Conservation (phyloP, 2,888 invertebrate genomes). For the Rhingia rostrata region DNA sequence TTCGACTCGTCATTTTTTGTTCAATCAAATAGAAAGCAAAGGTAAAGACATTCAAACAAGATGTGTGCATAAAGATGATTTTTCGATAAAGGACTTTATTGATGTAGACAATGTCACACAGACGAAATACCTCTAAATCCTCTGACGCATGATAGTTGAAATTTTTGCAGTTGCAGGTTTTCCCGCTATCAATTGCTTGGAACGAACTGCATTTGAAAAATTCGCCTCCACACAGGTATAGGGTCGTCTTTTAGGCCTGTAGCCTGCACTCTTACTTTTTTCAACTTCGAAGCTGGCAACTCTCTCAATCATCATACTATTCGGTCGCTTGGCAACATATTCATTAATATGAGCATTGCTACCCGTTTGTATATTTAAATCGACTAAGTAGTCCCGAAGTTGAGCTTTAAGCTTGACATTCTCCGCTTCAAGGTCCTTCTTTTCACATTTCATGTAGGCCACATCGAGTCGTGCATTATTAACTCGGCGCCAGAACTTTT, state of each 20-base stretch:
- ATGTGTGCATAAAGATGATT: too few species aligned
- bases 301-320: slow-evolving; percentile 82
- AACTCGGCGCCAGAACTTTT: slow-evolving; percentile 88
- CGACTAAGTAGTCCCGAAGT: slow-evolving; percentile 86
- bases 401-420: slow-evolving; percentile 86
- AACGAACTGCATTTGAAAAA: slow-evolving; percentile 84
- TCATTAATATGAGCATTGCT: slow-evolving; percentile 80
- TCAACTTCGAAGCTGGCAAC: slow-evolving; percentile 78
- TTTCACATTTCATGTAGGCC: slow-evolving; percentile 83
- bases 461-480: slow-evolving; percentile 85
- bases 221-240: slow-evolving; percentile 86
- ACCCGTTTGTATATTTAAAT: slow-evolving; percentile 84
- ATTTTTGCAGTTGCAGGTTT: slow-evolving; percentile 78
- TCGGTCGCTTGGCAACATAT: slow-evolving; percentile 80
- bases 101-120: background rate
- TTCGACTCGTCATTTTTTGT: too few species aligned
- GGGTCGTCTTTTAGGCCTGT: slow-evolving; percentile 80
- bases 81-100: too few species aligned
- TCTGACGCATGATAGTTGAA: slow-evolving; percentile 68
- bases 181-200: slow-evolving; percentile 76
- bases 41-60: too few species aligned
- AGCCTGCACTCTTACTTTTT: slow-evolving; percentile 76
- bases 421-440: slow-evolving; percentile 83
- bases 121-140: background rate
- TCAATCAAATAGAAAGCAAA: too few species aligned